phyloP scores from a whole-genome alignment of 2,113 vertebrate species.

The Sterna hirundo region DNA sequence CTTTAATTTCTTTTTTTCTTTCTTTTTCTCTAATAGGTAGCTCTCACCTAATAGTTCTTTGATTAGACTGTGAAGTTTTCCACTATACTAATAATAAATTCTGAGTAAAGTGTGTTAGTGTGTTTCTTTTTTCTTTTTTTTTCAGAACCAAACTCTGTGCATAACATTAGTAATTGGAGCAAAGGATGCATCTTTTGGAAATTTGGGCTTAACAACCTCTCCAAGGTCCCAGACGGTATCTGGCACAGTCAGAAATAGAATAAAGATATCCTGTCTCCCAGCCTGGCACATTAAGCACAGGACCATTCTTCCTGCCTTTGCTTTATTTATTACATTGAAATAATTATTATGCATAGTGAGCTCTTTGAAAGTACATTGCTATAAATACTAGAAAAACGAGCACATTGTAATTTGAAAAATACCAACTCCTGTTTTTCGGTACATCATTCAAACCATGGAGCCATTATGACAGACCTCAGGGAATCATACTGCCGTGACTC shows the following conservation, averaged over 20 bases:
- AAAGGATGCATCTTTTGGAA: neutral
- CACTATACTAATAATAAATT: neutral
- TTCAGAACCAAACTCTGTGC: neutral
- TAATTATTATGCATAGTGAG: constrained; percentile 51
- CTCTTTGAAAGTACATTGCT: constrained; percentile 55
- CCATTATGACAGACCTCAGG: constrained; percentile 25
- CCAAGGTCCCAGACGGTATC: neutral
- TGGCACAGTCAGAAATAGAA: constrained; percentile 48
- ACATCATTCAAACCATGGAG: constrained; percentile 31
- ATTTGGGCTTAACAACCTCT: neutral
- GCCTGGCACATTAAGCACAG: constrained; percentile 43
- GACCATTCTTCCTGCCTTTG: constrained; percentile 49
- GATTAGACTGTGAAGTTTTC: neutral
- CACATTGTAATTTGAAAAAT: constrained; percentile 30
- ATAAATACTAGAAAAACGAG: constrained; percentile 51
- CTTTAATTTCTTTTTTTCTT: neutral
- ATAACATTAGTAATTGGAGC: neutral
- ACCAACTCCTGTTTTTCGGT: neutral
- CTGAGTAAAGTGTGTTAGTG: neutral
- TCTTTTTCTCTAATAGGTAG: neutral
- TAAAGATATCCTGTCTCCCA: constrained; percentile 51
- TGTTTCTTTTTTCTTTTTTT: too few species aligned
- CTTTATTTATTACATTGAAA: constrained; percentile 64
- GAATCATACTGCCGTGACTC: constrained; percentile 11
- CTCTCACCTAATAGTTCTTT: neutral